Conservation (phyloP, 2,888 invertebrate genomes). For the Synergus itoensis region DNA sequence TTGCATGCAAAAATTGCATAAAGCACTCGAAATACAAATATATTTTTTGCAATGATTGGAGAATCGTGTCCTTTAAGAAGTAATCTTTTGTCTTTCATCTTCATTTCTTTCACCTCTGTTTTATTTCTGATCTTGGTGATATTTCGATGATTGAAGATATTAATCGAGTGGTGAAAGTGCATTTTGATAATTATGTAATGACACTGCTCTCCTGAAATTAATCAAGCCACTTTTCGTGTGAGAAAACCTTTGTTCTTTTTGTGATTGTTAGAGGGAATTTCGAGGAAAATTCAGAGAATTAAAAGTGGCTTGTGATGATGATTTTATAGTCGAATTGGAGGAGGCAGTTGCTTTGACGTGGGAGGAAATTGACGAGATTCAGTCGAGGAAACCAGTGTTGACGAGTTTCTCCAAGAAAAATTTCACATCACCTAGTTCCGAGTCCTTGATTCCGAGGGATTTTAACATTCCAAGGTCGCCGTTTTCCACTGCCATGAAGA, state of each 20-base stretch:
- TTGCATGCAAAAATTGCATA: constrained; percentile 17
- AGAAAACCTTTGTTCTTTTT: neutral
- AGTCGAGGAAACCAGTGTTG: constrained; percentile 97
- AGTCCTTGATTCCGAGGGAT: constrained; percentile 96
- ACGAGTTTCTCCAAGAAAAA: constrained; percentile 97
- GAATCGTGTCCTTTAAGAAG: constrained; percentile 12
- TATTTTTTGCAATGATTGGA: constrained; percentile 12
- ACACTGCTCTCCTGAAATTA: neutral
- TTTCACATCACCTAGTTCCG: constrained; percentile 95
- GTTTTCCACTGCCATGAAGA: constrained; percentile 97
- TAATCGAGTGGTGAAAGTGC: neutral
- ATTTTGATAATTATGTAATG: neutral
- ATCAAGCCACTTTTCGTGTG: neutral
- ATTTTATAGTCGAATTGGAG: neutral
- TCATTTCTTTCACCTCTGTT: neutral
- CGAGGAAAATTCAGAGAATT: neutral
- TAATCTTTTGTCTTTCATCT: neutral
- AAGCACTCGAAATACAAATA: constrained; percentile 18
- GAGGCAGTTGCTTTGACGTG: neutral
- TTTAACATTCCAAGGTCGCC: constrained; percentile 96
- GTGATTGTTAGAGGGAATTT: neutral
- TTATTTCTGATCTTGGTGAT: neutral
- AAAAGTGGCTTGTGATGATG: neutral
- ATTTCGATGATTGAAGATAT: neutral
- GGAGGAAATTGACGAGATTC: constrained; percentile 73